Evolutionary conservation across 2,113 vertebrate genomes (phyloP), one percentile per base, ranked within the genome.

Genomic region (Chloropsis cyanopogon): DNA sequence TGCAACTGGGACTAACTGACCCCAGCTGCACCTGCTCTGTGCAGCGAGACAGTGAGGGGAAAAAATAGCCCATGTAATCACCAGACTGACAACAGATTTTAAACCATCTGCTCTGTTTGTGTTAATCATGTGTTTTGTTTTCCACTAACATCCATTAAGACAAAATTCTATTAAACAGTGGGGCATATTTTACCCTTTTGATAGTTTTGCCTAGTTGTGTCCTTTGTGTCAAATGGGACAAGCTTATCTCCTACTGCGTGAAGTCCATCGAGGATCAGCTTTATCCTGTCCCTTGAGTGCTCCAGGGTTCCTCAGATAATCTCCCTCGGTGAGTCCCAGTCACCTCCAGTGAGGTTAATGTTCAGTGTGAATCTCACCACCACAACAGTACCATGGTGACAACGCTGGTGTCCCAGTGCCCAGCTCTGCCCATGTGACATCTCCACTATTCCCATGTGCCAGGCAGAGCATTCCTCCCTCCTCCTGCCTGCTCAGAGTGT

Each of bases 101-200:
- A 95, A 97, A 96, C 95, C 95, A 95, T 96, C 96, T 97, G 95
- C 94, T 89, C 93, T 92, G 60, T 93, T 96, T 76, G 88, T 86
- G 94, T 96, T 96, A 90, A 96, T 97, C 84, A 90, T 92, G 93
- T 78, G 86, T 94, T 92, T 94, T 92, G 92, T 97, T 97, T 97
- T 90, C 79, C 93, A 96, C 96, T 97, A 97, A 97, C 95, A 95
- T 73, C 72, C 82, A 82, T 87, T 93, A 88, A 93, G 92, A 86
- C 70, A 94, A 93, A 94, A 91, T 92, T 92, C 94, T 85, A 97
- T 97, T 97, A 97, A 97, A 97, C 73, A 88, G 80, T 57, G 88
- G 95, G 96, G 93, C 81, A 6, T 81, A 82, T 97, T 96, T 97
- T 86, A 94, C 94, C 95, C 94, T 95, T 97, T 96, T 96, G 86